Conservation (phyloP, 1,140 invertebrate species). For the Pseudobourletiella spinata region DNA sequence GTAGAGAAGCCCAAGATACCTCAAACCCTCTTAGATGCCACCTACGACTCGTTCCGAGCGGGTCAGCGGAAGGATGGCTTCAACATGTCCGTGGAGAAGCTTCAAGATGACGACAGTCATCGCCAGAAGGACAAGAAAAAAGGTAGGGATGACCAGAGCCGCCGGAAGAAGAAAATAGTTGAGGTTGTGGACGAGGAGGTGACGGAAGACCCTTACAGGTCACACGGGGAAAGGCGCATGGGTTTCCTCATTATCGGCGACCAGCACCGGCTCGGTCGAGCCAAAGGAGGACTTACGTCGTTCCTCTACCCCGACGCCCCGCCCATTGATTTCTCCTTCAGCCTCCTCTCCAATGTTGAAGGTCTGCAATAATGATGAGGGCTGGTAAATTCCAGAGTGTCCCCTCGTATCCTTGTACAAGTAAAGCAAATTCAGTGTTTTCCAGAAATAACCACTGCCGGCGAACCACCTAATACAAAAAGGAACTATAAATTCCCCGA, state of each 20-base stretch:
- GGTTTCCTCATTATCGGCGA: conserved; percentile 29
- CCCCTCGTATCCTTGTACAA: too few relatives aligned
- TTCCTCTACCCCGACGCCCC: conserved; percentile 24
- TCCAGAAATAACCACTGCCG: conserved; percentile 19
- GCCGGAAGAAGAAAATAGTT: background rate
- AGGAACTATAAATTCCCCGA: conserved; percentile 17
- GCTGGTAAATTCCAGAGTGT: too few relatives aligned
- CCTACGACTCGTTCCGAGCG: background rate
- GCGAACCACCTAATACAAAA: conserved; percentile 17
- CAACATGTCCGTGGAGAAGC: background rate
- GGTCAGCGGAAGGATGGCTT: background rate
- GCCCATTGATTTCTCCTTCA: conserved; percentile 32
- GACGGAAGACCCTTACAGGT: background rate
- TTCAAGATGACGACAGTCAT: background rate
- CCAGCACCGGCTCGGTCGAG: conserved; percentile 27
- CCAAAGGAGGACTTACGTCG: background rate
- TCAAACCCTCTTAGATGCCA: background rate
- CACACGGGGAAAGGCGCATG: conserved; percentile 25
- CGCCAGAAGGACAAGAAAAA: background rate
- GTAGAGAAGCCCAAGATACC: background rate
- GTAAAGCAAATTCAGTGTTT: too few relatives aligned
- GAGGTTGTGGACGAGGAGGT: background rate
- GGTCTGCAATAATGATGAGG: too few relatives aligned
- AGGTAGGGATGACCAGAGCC: background rate
- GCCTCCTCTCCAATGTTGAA: conserved; percentile 21